phyloP scores from a whole-genome alignment of 2,888 invertebrate genomes.

The Andrena flavipes region DNA sequence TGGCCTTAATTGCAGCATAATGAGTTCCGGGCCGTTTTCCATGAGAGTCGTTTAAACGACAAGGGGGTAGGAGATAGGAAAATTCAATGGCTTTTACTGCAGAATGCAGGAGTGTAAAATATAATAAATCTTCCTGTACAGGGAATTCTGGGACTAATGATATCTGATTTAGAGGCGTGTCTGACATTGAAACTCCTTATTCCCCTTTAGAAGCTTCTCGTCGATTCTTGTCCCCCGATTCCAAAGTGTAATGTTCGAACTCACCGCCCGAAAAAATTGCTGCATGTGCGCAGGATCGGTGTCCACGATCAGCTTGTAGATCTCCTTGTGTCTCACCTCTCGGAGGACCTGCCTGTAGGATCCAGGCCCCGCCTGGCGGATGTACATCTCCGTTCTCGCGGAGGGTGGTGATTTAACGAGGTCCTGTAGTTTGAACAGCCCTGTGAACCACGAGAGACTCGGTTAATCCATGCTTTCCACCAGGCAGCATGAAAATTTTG shows the following conservation, averaged over 20 bases:
- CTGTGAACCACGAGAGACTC: slow-evolving; percentile 78
- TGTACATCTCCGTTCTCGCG: slow-evolving; percentile 90
- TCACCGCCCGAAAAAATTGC: slow-evolving; percentile 91
- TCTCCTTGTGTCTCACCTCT: slow-evolving; percentile 94
- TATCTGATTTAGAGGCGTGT: not conserved
- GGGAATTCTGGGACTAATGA: not conserved
- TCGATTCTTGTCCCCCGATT: not conserved
- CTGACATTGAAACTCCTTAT: not conserved
- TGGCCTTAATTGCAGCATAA: not conserved
- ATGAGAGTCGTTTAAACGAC: not conserved
- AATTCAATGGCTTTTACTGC: not conserved
- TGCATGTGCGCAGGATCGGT: slow-evolving; percentile 93
- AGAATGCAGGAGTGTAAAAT: too few species aligned
- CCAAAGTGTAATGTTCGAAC: not conserved
- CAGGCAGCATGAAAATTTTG: not conserved
- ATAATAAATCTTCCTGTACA: too few species aligned
- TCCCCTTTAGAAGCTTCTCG: not conserved
- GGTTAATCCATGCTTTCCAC: not conserved
- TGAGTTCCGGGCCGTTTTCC: not conserved
- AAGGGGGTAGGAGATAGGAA: not conserved
- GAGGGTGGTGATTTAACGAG: slow-evolving; percentile 90
- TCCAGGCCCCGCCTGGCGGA: slow-evolving; percentile 90
- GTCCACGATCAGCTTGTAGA: slow-evolving; percentile 95
- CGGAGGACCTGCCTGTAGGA: slow-evolving; percentile 90
- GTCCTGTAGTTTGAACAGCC: slow-evolving; percentile 94